Evolutionary conservation across 2,113 vertebrate species (phyloP).

Genomic region (Gobio gobio): DNA sequence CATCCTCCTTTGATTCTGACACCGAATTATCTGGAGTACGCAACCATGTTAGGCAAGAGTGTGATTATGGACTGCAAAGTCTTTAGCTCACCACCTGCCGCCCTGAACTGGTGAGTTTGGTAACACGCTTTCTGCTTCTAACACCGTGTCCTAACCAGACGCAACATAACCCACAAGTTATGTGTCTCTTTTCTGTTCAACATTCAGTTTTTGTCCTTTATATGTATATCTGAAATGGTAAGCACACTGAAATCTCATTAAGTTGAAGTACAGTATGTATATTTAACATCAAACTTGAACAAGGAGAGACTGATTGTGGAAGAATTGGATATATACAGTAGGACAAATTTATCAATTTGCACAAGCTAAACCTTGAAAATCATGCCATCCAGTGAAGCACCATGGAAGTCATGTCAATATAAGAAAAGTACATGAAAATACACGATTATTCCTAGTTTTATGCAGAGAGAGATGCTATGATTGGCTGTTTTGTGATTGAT

Average conservation of each 20-base stretch:
- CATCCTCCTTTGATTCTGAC: constrained; percentile 87
- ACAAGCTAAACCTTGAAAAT: not conserved
- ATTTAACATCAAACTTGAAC: not conserved
- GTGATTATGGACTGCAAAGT: constrained; percentile 82
- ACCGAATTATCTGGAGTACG: constrained; percentile 78
- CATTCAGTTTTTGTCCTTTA: not conserved
- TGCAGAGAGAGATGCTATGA: not conserved
- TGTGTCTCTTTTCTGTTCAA: not conserved
- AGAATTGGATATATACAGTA: not conserved
- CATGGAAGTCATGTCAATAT: too few relatives aligned
- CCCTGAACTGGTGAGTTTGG: constrained; percentile 80
- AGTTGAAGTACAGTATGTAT: not conserved
- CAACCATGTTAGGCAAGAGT: constrained; percentile 75
- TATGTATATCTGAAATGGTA: not conserved
- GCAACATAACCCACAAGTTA: not conserved
- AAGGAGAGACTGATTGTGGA: not conserved
- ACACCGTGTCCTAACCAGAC: not conserved
- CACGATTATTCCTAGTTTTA: not conserved
- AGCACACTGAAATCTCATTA: not conserved
- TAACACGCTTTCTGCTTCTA: not conserved
- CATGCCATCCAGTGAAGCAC: not conserved
- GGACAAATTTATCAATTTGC: not conserved
- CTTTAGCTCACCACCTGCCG: constrained; percentile 87
- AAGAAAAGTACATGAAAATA: too few relatives aligned
- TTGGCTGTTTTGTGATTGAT: not conserved